Evolutionary conservation across 2,888 invertebrate genomes (phyloP).

Genomic region (Gortyna flavago): DNA sequence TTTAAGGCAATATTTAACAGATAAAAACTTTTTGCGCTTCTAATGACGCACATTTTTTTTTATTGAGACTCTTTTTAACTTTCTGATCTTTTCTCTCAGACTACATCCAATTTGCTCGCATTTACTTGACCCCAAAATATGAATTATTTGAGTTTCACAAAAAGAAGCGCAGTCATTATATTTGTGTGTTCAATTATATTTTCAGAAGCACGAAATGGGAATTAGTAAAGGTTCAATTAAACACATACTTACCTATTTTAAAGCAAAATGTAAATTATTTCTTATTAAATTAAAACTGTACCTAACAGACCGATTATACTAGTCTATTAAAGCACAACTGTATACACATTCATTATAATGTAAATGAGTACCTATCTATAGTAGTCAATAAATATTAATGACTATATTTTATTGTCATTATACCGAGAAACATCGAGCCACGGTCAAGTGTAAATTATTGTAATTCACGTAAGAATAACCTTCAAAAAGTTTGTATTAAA

Average conservation of each 20-base stretch:
- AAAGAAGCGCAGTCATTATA: not conserved
- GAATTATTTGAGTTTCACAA: not conserved
- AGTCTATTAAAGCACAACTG: slow-evolving; percentile 21
- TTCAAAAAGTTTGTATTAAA: slow-evolving; percentile 12
- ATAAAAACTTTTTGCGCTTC: not conserved
- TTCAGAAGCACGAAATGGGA: not conserved
- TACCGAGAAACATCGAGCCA: slow-evolving; percentile 14
- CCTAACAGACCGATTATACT: not conserved
- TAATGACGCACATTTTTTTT: not conserved
- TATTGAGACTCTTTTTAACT: not conserved
- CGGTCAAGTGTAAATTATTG: not conserved
- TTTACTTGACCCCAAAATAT: not conserved
- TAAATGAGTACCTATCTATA: slow-evolving; percentile 15
- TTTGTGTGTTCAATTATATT: not conserved
- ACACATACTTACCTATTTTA: not conserved
- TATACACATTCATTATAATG: slow-evolving; percentile 22
- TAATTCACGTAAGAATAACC: slow-evolving; percentile 18
- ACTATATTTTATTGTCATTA: slow-evolving; percentile 34
- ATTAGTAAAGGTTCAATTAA: not conserved
- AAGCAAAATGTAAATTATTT: not conserved
- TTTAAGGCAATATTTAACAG: not conserved
- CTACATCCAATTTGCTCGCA: not conserved
- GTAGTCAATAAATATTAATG: slow-evolving; percentile 39
- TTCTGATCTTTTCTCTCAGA: not conserved
- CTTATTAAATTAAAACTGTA: not conserved